phyloP scores from a whole-genome alignment of 2,888 invertebrate species.

The Ernsta delagoae region DNA sequence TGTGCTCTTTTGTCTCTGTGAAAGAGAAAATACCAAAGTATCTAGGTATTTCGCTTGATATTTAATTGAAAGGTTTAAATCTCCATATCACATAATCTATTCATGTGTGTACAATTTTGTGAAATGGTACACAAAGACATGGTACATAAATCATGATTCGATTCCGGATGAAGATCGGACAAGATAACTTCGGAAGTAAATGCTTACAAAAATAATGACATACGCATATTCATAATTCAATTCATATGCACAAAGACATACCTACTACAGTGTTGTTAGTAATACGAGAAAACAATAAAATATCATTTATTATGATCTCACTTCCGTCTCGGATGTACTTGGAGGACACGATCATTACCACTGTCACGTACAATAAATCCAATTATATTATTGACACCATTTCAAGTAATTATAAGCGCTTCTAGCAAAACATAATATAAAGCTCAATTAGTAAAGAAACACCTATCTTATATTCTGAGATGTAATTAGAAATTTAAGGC shows the following conservation, averaged over 20 bases:
- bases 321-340: slow-evolving; percentile 33
- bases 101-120: background rate
- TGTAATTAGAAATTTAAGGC: no score
- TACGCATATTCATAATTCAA: slow-evolving; percentile 6
- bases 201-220: background rate
- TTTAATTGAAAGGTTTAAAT: background rate
- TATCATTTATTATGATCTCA: slow-evolving; percentile 16
- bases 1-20: no score
- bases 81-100: no score
- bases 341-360: slow-evolving; percentile 7
- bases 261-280: no score
- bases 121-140: background rate
- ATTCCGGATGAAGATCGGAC: background rate
- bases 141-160: background rate
- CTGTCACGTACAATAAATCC: slow-evolving; percentile 18
- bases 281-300: slow-evolving; percentile 31
- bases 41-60: no score
- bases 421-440: no score
- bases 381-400: slow-evolving; percentile 14
- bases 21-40: no score
- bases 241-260: background rate
- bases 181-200: slow-evolving; percentile 8
- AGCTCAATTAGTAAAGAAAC: no score
- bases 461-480: no score
- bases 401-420: no score